Conservation (phyloP, 2,888 invertebrate genomes). For the Cataglyphis albicans region DNA sequence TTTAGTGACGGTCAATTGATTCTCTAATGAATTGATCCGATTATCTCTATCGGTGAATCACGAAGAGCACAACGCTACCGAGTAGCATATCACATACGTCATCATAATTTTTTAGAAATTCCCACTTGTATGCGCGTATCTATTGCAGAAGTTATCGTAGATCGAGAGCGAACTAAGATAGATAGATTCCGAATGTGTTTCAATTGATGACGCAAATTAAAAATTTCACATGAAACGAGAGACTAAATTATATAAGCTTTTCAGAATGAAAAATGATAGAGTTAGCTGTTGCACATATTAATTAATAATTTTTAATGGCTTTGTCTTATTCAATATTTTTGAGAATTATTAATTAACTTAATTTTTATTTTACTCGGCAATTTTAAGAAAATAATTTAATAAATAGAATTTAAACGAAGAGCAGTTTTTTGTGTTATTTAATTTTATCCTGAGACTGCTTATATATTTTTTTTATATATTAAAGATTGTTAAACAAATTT, state of each 20-base stretch:
- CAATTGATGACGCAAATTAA: constrained; percentile 46
- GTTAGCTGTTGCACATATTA: neutral
- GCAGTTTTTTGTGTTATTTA: neutral
- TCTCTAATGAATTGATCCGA: constrained; percentile 52
- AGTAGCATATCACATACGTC: neutral
- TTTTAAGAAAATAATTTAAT: neutral
- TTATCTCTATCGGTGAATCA: constrained; percentile 58
- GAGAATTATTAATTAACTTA: neutral
- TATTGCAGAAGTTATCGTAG: constrained; percentile 11
- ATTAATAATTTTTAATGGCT: constrained; percentile 4
- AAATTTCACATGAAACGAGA: constrained; percentile 14
- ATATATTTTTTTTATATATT: neutral
- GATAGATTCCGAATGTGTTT: constrained; percentile 32
- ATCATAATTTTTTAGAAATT: constrained; percentile 16
- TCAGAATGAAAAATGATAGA: neutral
- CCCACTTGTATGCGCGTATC: neutral
- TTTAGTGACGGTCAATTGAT: constrained; percentile 68
- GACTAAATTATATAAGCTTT: constrained; percentile 7
- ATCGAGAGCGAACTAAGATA: constrained; percentile 3
- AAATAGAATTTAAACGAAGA: neutral
- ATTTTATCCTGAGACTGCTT: neutral
- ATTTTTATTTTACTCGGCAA: neutral
- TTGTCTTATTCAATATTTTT: neutral
- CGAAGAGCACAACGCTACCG: neutral
- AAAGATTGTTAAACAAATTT: constrained; percentile 28